phyloP scores from a whole-genome alignment of 1,140 invertebrate genomes.

The Lepidurus apus region DNA sequence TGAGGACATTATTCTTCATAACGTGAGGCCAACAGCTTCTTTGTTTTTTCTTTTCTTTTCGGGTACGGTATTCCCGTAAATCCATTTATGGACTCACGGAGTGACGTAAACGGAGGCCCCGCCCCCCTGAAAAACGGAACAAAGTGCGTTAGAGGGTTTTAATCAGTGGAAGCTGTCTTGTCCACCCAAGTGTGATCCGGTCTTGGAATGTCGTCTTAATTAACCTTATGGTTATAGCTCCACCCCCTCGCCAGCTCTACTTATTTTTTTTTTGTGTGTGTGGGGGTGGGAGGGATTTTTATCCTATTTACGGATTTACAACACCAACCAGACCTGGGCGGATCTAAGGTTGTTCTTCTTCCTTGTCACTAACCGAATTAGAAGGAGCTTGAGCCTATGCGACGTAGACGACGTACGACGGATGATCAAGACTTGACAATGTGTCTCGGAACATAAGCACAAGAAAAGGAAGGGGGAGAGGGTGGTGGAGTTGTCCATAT shows the following conservation, averaged over 20 bases:
- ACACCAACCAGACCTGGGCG: slow-evolving; percentile 5
- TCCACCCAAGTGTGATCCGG: background rate
- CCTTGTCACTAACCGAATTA: slow-evolving; percentile 21
- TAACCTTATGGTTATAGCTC: background rate
- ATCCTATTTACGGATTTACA: slow-evolving; percentile 15
- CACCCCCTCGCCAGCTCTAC: background rate
- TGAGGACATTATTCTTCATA: too few relatives aligned
- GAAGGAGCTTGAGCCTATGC: background rate
- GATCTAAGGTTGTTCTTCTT: slow-evolving; percentile 2
- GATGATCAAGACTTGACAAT: background rate
- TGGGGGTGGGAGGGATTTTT: background rate
- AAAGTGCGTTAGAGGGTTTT: slow-evolving; percentile 4
- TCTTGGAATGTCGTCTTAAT: slow-evolving; percentile 10
- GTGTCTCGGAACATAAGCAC: background rate
- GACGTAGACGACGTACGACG: background rate
- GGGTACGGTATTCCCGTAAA: background rate
- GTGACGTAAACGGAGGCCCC: background rate
- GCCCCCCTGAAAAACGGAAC: background rate
- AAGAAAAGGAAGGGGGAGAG: background rate
- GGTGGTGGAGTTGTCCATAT: too few relatives aligned
- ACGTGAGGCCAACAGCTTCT: background rate
- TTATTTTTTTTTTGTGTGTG: background rate
- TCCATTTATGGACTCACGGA: background rate
- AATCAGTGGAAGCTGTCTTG: background rate
- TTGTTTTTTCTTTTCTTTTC: background rate